Evolutionary conservation across 2,797 vertebrate species (phyloP).

Genomic region (Poecilia velifera): DNA sequence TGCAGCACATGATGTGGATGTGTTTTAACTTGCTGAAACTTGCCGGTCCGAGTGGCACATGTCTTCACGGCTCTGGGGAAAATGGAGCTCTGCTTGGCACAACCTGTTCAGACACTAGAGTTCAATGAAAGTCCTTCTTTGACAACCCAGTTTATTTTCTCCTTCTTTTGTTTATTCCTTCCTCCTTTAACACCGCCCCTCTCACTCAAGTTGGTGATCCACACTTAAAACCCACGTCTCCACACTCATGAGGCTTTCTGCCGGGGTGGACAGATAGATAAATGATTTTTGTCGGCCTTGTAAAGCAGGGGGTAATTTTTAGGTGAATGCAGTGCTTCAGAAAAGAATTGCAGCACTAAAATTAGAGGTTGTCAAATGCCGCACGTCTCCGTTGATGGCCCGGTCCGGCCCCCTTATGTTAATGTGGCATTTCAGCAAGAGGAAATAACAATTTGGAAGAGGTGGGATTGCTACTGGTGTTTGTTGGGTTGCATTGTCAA

Average conservation of each 20-base stretch:
- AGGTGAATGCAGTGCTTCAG: constrained; percentile 68
- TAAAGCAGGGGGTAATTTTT: constrained; percentile 77
- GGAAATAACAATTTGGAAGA: constrained; percentile 64
- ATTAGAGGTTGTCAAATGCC: constrained; percentile 81
- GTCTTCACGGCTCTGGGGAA: background rate
- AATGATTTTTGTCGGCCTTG: constrained; percentile 67
- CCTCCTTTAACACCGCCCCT: constrained; percentile 10
- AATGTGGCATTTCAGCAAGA: constrained; percentile 82
- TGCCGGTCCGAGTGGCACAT: background rate
- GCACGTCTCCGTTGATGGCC: constrained; percentile 71
- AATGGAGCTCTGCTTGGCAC: background rate
- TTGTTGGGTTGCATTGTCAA: constrained; percentile 47
- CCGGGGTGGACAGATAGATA: constrained; percentile 74
- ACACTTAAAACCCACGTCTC: background rate
- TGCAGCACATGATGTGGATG: background rate
- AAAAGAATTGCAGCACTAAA: constrained; percentile 65
- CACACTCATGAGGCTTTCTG: constrained; percentile 44
- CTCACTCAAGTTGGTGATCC: background rate
- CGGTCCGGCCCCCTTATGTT: constrained; percentile 78
- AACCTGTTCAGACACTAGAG: background rate
- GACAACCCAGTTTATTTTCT: background rate
- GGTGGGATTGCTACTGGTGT: constrained; percentile 27
- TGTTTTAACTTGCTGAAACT: background rate
- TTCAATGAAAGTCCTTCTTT: constrained; percentile 16
- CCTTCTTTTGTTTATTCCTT: constrained; percentile 16